Conservation (phyloP, 2,888 invertebrate genomes). For the Phalera bucephala region DNA sequence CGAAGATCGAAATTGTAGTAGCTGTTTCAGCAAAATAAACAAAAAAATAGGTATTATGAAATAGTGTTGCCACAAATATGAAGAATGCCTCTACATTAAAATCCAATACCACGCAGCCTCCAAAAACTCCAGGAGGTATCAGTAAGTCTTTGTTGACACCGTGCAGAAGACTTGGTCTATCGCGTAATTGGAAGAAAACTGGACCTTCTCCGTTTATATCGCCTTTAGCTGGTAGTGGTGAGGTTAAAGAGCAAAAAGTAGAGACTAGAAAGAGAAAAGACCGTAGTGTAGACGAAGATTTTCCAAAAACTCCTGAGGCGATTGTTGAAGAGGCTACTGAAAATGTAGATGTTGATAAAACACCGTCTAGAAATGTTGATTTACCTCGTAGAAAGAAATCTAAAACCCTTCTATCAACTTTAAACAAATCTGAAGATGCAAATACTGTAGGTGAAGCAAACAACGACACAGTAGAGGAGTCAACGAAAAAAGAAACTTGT, state of each 20-base stretch:
- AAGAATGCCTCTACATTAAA: constrained; percentile 53
- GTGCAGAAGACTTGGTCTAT: constrained; percentile 78
- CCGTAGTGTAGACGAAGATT: constrained; percentile 27
- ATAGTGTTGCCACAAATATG: constrained; percentile 34
- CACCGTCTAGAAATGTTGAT: constrained; percentile 47
- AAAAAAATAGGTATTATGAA: constrained; percentile 6
- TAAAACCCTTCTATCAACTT: constrained; percentile 42
- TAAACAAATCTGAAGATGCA: constrained; percentile 26
- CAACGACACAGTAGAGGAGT: constrained; percentile 6
- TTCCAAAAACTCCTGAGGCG: constrained; percentile 10
- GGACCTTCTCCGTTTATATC: constrained; percentile 67
- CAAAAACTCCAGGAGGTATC: constrained; percentile 77
- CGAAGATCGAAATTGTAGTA: too few species aligned
- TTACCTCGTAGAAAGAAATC: constrained; percentile 54
- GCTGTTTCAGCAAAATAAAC: constrained; percentile 17
- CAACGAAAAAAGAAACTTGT: neutral
- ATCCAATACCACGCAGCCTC: constrained; percentile 50
- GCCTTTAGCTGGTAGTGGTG: constrained; percentile 44
- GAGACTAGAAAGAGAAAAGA: constrained; percentile 51
- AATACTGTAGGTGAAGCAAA: neutral
- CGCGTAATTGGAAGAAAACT: constrained; percentile 67
- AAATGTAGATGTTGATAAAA: constrained; percentile 27
- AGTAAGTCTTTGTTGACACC: constrained; percentile 79
- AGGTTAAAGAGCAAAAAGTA: constrained; percentile 31
- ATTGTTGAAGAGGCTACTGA: constrained; percentile 4